Evolutionary conservation across 2,888 invertebrate genomes (phyloP).

Genomic region (Ypsolopha scabrella): DNA sequence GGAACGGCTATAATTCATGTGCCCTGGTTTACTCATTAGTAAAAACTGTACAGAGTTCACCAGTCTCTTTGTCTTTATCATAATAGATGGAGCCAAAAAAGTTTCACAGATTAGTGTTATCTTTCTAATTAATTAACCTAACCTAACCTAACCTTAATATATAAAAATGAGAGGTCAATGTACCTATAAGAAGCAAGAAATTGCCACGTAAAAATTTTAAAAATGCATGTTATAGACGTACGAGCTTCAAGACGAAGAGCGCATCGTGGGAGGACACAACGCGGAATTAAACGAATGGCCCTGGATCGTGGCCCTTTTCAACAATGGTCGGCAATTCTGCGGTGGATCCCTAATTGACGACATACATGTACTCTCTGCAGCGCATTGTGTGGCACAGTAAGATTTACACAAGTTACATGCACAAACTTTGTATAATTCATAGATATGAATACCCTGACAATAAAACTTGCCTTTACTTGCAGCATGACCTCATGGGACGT

Average conservation of each 20-base stretch:
- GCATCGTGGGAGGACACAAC: constrained; percentile 87
- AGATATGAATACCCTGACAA: neutral
- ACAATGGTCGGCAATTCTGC: constrained; percentile 87
- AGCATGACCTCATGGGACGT: constrained; percentile 94
- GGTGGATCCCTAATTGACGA: constrained; percentile 88
- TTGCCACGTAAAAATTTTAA: neutral
- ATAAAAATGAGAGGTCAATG: too few relatives aligned
- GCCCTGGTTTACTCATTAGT: too few relatives aligned
- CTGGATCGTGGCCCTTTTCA: constrained; percentile 87
- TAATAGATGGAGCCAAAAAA: too few relatives aligned
- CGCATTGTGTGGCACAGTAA: constrained; percentile 92
- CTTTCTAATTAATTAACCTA: too few relatives aligned
- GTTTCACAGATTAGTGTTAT: too few relatives aligned
- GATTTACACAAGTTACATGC: constrained; percentile 21
- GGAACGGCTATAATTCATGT: too few relatives aligned
- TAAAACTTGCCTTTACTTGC: constrained; percentile 7
- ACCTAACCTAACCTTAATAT: too few relatives aligned
- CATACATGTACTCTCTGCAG: constrained; percentile 83
- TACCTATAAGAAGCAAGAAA: neutral
- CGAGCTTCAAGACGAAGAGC: constrained; percentile 75
- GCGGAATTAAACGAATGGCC: constrained; percentile 89
- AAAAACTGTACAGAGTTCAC: too few relatives aligned
- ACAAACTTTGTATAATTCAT: too few relatives aligned
- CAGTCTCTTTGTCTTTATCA: too few relatives aligned
- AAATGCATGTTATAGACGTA: constrained; percentile 34